phyloP scores from a whole-genome alignment of 2,888 invertebrate genomes.

The Netelia virgata region DNA sequence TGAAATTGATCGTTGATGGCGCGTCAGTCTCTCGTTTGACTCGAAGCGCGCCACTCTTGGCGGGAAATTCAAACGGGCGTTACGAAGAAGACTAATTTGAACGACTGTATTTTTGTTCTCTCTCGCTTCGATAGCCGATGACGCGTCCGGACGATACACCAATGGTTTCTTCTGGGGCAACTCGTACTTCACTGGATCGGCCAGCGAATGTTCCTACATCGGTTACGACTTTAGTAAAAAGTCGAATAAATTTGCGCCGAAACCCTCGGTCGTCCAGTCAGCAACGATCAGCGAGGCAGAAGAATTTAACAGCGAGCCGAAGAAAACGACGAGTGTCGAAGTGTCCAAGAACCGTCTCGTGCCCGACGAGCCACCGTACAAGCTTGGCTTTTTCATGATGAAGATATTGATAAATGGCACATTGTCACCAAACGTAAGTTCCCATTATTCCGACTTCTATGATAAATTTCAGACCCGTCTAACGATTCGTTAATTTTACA shows the following conservation, averaged over 20 bases:
- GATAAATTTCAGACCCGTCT: background rate
- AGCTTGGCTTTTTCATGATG: constrained; percentile 82
- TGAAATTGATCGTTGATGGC: background rate
- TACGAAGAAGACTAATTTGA: background rate
- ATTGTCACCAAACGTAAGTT: constrained; percentile 74
- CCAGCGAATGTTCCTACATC: constrained; percentile 82
- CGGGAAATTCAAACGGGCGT: constrained; percentile 42
- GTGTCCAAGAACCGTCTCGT: constrained; percentile 63
- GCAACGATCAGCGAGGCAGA: constrained; percentile 70
- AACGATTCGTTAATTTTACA: constrained; percentile 81
- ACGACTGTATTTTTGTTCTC: background rate
- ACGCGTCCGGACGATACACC: constrained; percentile 83
- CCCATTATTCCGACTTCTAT: background rate
- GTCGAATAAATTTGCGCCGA: constrained; percentile 57
- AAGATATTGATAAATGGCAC: constrained; percentile 80
- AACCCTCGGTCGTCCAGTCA: constrained; percentile 45
- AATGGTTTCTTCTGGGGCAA: constrained; percentile 84
- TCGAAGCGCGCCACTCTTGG: constrained; percentile 40
- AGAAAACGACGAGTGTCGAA: constrained; percentile 74
- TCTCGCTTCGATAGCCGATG: constrained; percentile 79
- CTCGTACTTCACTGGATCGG: constrained; percentile 83
- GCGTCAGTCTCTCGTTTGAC: constrained; percentile 30
- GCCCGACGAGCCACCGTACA: constrained; percentile 79
- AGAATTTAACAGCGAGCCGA: constrained; percentile 76
- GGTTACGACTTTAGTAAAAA: constrained; percentile 73